These are phyloP conservation scores for Elgonia sp. DNA, from an alignment of 2,888 invertebrate genomes.

Conservation along the genomic window DNA sequence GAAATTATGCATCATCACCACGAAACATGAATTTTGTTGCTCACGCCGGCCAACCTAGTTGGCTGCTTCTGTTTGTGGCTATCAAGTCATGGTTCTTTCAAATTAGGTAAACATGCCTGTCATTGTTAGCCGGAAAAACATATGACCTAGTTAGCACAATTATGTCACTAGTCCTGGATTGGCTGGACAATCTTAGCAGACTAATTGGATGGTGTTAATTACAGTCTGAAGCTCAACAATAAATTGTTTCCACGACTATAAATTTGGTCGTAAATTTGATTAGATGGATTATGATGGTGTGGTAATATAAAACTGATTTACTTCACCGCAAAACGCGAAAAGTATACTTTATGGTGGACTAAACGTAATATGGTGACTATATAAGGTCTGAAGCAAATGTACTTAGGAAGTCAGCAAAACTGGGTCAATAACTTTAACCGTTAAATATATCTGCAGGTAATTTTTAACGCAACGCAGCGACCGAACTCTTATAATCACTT, in stretches of 20 bases:
- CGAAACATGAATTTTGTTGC: conserved; percentile 70
- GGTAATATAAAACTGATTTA: conserved; percentile 37
- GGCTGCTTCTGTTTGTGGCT: conserved; percentile 49
- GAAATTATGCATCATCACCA: conserved; percentile 74
- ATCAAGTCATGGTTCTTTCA: conserved; percentile 63
- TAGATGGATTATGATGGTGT: neutral
- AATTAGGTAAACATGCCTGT: conserved; percentile 61
- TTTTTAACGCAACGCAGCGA: conserved; percentile 4
- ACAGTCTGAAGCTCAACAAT: no score
- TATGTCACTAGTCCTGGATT: conserved; percentile 9
- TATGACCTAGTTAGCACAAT: conserved; percentile 10
- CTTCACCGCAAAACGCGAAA: conserved; percentile 4
- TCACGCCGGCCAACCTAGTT: conserved; percentile 43
- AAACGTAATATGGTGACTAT: conserved; percentile 35
- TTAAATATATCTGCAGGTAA: conserved; percentile 23
- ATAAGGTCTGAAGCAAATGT: conserved; percentile 10
- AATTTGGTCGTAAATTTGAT: conserved; percentile 8
- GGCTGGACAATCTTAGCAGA: neutral
- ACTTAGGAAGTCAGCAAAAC: neutral
- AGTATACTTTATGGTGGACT: conserved; percentile 51
- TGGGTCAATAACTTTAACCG: conserved; percentile 54
- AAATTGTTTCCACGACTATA: no score
- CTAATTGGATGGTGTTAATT: no score
- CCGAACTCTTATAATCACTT: conserved; percentile 3
- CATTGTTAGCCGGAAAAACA: conserved; percentile 51